Conservation (phyloP, 1,140 invertebrate genomes). For the Melitaea cinxia region DNA sequence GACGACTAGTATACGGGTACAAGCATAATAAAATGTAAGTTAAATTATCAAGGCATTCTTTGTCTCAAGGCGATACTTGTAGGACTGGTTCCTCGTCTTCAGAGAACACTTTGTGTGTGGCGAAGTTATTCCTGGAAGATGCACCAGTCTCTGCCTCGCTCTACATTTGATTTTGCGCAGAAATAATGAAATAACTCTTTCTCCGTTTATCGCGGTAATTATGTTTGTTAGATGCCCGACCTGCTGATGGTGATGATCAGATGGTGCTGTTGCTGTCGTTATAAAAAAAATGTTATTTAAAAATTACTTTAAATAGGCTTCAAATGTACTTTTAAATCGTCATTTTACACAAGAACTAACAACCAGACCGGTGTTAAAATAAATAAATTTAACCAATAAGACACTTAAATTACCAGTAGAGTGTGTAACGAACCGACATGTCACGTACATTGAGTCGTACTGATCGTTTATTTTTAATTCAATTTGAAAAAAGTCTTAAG, state of each 20-base stretch:
- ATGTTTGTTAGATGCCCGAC: neutral
- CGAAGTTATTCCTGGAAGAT: conserved; percentile 40
- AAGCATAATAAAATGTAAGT: neutral
- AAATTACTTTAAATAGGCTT: no score
- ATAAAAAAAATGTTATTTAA: no score
- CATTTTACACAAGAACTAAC: no score
- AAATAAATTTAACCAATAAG: neutral
- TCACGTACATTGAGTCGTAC: conserved; percentile 32
- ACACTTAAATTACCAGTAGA: neutral
- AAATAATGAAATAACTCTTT: no score
- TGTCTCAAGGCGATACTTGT: conserved; percentile 1
- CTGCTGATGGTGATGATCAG: no score
- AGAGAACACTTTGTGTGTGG: conserved; percentile 24
- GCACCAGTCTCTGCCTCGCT: neutral
- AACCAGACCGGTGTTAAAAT: neutral
- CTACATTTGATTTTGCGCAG: conserved; percentile 3
- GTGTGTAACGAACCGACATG: conserved; percentile 16
- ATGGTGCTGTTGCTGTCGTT: no score
- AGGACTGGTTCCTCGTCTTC: conserved; percentile 27
- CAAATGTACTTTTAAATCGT: no score
- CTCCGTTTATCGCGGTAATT: no score
- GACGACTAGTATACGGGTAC: no score
- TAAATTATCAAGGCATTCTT: neutral
- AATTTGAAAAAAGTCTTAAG: conserved; percentile 22
- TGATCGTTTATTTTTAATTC: conserved; percentile 27